Conservation (phyloP, 2,797 vertebrate species). For the Delichon dasypus region DNA sequence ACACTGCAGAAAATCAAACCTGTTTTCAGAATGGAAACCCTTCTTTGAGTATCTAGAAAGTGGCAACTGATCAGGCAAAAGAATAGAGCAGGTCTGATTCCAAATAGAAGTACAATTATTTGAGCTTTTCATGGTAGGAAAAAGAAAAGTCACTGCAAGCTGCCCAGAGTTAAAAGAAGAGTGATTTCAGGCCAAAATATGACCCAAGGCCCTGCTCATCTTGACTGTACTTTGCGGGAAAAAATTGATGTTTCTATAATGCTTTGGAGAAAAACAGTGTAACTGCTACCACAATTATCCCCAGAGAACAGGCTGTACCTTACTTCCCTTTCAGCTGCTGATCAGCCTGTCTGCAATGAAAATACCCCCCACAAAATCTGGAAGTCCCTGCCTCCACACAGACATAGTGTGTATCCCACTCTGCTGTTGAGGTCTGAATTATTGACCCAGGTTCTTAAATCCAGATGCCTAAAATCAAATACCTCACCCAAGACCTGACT, state of each 20-base stretch:
- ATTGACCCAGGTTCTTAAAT: background rate
- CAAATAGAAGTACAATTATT: background rate
- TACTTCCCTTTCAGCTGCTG: background rate
- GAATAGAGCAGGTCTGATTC: background rate
- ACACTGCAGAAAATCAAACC: background rate
- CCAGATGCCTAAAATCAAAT: background rate
- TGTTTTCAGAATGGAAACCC: background rate
- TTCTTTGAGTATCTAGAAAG: background rate
- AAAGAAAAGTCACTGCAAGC: background rate
- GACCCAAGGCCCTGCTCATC: background rate
- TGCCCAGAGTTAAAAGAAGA: background rate
- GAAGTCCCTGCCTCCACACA: background rate
- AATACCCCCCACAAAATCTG: background rate
- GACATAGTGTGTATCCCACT: background rate
- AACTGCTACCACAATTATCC: background rate
- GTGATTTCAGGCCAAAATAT: background rate
- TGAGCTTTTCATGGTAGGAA: background rate
- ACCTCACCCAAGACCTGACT: background rate
- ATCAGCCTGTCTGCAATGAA: background rate
- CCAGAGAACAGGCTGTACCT: background rate
- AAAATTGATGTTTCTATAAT: background rate
- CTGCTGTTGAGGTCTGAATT: background rate
- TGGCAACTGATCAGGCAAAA: background rate
- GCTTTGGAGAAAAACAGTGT: background rate
- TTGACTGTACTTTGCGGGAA: background rate